Percentiles rank a stretch among this genome's conserved stretches.
These are phyloP conservation scores for Cotesia glomerata DNA, from an alignment of 1,140 invertebrate genomes.

Conservation along the genomic window DNA sequence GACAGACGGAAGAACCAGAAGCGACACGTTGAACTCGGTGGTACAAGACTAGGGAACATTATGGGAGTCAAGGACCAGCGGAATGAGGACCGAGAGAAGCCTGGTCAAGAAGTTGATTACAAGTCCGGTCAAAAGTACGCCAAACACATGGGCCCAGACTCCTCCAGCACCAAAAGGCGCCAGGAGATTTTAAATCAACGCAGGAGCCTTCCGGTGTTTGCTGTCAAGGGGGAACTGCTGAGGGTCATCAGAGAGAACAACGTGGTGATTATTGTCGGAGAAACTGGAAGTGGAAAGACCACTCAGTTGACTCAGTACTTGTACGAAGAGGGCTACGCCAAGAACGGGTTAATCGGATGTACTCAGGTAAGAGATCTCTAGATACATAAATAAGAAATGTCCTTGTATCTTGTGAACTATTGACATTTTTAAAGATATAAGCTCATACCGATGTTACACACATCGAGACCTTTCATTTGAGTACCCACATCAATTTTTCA, in stretches of 20 bases:
- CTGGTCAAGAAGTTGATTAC: conserved; percentile 73
- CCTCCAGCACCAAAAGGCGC: conserved; percentile 85
- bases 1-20: conserved; percentile 95
- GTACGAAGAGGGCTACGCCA: conserved; percentile 96
- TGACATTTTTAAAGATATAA: too few relatives aligned
- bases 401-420: too few relatives aligned
- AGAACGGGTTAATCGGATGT: conserved; percentile 93
- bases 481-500: too few relatives aligned
- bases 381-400: too few relatives aligned
- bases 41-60: conserved; percentile 93
- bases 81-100: conserved; percentile 76
- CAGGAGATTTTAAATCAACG: conserved; percentile 88
- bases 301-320: conserved; percentile 99
- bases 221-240: conserved; percentile 90
- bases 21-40: conserved; percentile 98
- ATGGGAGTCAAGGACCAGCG: conserved; percentile 85
- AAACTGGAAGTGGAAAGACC: conserved; percentile 99
- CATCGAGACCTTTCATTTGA: too few relatives aligned
- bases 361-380: too few relatives aligned
- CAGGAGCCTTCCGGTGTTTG: conserved; percentile 94
- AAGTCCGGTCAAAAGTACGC: conserved; percentile 95
- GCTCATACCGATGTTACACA: too few relatives aligned
- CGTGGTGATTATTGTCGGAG: conserved; percentile 95
- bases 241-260: conserved; percentile 95
- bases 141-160: conserved; percentile 81